These are phyloP conservation scores for Lysandra coridon DNA, from an alignment of 2,888 invertebrate species.

Conservation along the genomic window DNA sequence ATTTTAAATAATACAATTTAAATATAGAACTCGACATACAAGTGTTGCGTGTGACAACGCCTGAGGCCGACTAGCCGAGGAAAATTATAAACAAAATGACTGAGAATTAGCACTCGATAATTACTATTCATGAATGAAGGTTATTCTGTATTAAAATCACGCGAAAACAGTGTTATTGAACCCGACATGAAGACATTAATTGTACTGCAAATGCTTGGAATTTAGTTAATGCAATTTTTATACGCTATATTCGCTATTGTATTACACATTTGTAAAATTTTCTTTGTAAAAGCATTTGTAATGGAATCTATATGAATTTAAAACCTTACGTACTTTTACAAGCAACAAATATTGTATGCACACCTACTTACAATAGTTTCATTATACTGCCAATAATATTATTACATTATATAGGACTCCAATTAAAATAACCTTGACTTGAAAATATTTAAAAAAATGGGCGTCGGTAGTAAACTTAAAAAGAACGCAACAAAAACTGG, in stretches of 20 bases:
- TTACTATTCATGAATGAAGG: conserved; percentile 34
- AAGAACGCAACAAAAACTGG: conserved; percentile 64
- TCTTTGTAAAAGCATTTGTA: background rate
- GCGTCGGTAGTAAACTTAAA: conserved; percentile 34
- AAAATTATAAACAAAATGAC: conserved; percentile 24
- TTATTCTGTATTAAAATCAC: conserved; percentile 17
- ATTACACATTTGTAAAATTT: background rate
- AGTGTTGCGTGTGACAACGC: conserved; percentile 18
- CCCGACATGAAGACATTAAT: background rate
- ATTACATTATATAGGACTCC: background rate
- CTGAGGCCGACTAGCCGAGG: background rate
- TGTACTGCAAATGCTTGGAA: background rate
- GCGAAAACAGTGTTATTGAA: conserved; percentile 14
- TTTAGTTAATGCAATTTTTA: background rate
- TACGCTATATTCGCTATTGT: background rate
- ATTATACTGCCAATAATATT: no score
- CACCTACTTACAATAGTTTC: background rate
- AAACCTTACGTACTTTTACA: no score
- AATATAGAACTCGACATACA: background rate
- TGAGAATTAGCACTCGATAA: conserved; percentile 33
- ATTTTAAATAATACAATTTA: conserved; percentile 20
- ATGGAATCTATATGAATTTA: no score
- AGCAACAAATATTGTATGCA: background rate
- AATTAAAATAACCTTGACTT: background rate
- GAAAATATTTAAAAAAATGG: background rate